These are phyloP conservation scores for Atherinosoma microstoma DNA, from an alignment of 2,797 vertebrate genomes.

Conservation along the genomic window DNA sequence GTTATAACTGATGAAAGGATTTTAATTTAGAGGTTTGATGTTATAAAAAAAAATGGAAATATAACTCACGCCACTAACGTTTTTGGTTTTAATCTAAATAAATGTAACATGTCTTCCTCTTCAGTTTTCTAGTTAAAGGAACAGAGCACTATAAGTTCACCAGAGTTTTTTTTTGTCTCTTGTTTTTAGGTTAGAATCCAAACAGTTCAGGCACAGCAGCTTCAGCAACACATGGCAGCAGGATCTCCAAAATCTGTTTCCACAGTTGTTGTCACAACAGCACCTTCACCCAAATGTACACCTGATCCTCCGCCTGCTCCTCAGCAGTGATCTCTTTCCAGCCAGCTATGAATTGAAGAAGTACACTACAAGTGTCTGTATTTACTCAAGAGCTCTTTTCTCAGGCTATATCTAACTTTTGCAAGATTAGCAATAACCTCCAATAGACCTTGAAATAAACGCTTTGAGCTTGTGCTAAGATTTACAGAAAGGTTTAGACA, in stretches of 20 bases:
- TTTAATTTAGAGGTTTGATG: not conserved
- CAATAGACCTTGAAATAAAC: not conserved
- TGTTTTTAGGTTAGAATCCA: slow-evolving; percentile 90
- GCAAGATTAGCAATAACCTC: not conserved
- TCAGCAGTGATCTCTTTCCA: slow-evolving; percentile 49
- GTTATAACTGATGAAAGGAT: not conserved
- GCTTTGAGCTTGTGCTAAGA: not conserved
- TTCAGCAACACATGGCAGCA: slow-evolving; percentile 91
- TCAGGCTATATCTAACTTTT: not conserved
- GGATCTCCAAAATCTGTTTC: slow-evolving; percentile 92
- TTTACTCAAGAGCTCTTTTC: not conserved
- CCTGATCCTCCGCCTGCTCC: slow-evolving; percentile 86
- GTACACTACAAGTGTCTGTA: not conserved
- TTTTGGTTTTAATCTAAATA: not conserved
- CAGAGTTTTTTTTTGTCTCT: not conserved
- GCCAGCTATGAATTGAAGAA: not conserved
- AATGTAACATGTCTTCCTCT: not conserved
- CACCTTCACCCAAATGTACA: slow-evolving; percentile 90
- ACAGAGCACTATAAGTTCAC: not conserved
- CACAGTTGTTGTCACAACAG: slow-evolving; percentile 95
- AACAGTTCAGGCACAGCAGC: slow-evolving; percentile 92
- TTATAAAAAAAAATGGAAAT: not conserved
- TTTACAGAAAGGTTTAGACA: not conserved
- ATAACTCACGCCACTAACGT: not conserved
- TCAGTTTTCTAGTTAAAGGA: not conserved